Evolutionary conservation across 2,888 invertebrate genomes (phyloP).

Genomic region (Meteorus colon): DNA sequence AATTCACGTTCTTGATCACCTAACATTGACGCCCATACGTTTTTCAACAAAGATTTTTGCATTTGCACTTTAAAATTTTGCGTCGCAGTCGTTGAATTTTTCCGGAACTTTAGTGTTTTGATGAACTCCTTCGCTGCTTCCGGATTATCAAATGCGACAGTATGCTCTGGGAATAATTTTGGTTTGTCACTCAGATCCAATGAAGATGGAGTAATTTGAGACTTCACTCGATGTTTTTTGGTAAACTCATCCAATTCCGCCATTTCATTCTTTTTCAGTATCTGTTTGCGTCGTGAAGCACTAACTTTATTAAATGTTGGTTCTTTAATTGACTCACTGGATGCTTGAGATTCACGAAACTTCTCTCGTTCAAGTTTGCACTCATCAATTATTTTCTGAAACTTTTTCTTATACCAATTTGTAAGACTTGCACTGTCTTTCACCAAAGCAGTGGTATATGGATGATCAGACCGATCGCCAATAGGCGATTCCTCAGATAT

Average conservation of each 20-base stretch:
- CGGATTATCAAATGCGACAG: constrained; percentile 38
- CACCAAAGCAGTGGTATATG: constrained; percentile 73
- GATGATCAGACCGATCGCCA: constrained; percentile 55
- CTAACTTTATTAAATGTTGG: background rate
- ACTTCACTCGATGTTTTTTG: constrained; percentile 46
- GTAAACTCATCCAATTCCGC: constrained; percentile 51
- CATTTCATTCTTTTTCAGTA: constrained; percentile 28
- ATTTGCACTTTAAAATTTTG: constrained; percentile 75
- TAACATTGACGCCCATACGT: constrained; percentile 76
- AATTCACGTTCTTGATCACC: constrained; percentile 75
- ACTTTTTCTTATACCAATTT: constrained; percentile 77
- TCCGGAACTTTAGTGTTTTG: constrained; percentile 74
- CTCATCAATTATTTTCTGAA: constrained; percentile 73
- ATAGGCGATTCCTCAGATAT: constrained; percentile 54
- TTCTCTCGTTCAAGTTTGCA: constrained; percentile 73
- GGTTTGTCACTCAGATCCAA: constrained; percentile 32
- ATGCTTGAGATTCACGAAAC: constrained; percentile 53
- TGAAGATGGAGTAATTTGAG: background rate
- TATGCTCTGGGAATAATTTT: background rate
- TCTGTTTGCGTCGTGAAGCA: background rate
- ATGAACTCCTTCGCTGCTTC: constrained; percentile 65
- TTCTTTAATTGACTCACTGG: background rate
- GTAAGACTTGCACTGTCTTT: constrained; percentile 75
- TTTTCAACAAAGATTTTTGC: constrained; percentile 73
- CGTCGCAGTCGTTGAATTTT: constrained; percentile 72